Evolutionary conservation across 2,888 invertebrate species (phyloP).

Genomic region (Chrysotoxum bicinctum): DNA sequence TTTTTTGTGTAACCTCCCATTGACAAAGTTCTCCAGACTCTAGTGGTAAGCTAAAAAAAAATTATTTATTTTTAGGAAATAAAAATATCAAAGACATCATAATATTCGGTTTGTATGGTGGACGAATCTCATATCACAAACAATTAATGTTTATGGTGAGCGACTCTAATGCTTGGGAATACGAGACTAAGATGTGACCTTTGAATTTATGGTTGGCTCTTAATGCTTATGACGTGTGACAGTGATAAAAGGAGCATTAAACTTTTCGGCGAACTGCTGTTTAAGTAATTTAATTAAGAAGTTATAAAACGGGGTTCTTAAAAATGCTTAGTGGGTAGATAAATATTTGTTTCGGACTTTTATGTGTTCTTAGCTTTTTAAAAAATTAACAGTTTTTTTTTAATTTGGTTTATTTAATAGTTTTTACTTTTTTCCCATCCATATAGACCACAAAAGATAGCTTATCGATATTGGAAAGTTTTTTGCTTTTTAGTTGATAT

Average conservation of each 20-base stretch:
- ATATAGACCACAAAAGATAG: background rate
- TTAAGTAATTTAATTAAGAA: conserved; percentile 59
- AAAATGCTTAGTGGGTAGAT: background rate
- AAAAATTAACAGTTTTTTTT: background rate
- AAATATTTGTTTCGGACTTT: background rate
- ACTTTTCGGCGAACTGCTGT: conserved; percentile 39
- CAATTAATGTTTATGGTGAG: conserved; percentile 59
- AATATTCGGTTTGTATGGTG: background rate
- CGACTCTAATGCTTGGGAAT: conserved; percentile 19
- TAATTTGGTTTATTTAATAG: background rate
- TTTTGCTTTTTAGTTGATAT: background rate
- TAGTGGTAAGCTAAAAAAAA: conserved; percentile 27
- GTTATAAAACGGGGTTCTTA: background rate
- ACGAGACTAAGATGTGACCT: conserved; percentile 35
- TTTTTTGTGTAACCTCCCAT: background rate
- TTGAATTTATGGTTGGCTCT: conserved; percentile 41
- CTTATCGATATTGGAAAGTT: background rate
- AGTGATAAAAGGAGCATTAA: conserved; percentile 47
- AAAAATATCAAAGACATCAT: conserved; percentile 3
- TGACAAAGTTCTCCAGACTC: conserved; percentile 27
- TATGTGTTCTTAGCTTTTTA: background rate
- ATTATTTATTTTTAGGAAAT: conserved; percentile 53
- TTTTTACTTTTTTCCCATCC: background rate
- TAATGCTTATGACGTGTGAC: conserved; percentile 40
- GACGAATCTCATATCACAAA: conserved; percentile 6